Conservation (phyloP, 1,140 invertebrate genomes). For the Drosophila busckii region DNA sequence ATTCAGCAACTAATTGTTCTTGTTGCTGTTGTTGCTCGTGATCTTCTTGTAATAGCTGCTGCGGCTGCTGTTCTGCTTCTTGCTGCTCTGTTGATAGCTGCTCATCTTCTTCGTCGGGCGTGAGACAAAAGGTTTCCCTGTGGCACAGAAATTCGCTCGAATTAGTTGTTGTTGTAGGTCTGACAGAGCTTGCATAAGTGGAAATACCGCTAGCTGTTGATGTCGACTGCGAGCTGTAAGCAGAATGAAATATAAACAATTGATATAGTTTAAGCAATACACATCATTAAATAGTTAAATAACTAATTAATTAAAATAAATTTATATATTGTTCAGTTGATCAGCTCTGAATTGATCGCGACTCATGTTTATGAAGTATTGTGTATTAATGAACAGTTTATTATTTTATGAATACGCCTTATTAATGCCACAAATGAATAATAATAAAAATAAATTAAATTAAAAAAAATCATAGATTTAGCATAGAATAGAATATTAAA, state of each 20-base stretch:
- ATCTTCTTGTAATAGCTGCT: not conserved
- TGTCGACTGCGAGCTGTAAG: conserved; percentile 79
- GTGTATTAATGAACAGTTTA: too few relatives aligned
- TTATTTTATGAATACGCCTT: too few relatives aligned
- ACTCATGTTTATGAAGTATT: too few relatives aligned
- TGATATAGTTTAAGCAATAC: not conserved
- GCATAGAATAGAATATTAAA: conserved; percentile 47
- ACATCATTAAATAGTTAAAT: too few relatives aligned
- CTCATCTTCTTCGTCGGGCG: conserved; percentile 48
- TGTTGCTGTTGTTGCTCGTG: conserved; percentile 1
- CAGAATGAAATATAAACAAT: not conserved
- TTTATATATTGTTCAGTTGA: too few relatives aligned
- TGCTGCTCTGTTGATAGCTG: not conserved
- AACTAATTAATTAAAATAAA: too few relatives aligned
- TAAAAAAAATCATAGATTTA: conserved; percentile 9
- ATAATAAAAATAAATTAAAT: conserved; percentile 10
- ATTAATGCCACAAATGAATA: conserved; percentile 27
- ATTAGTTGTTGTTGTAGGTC: conserved; percentile 76
- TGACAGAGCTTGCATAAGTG: conserved; percentile 77
- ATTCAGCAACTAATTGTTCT: conserved; percentile 19
- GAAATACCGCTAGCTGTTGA: conserved; percentile 77
- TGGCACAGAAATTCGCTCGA: conserved; percentile 78
- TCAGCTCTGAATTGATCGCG: too few relatives aligned
- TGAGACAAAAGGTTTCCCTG: conserved; percentile 76
- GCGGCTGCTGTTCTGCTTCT: not conserved